phyloP scores from a whole-genome alignment of 2,888 invertebrate genomes.

The Himalopsyche japonica region DNA sequence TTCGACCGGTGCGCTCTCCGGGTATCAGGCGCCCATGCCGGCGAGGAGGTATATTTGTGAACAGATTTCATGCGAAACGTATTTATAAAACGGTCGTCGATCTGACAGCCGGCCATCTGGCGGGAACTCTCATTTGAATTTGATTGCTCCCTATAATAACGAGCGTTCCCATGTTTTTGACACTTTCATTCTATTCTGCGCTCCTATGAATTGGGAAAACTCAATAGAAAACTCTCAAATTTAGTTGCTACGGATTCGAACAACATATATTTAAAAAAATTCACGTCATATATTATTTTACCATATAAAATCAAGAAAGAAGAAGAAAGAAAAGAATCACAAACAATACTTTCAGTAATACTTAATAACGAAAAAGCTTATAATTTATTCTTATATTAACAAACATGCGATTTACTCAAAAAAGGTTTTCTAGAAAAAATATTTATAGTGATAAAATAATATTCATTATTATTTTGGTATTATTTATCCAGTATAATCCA shows the following conservation, averaged over 20 bases:
- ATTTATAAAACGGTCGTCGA: not conserved
- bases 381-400: too few relatives aligned
- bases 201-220: not conserved
- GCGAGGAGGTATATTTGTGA: not conserved
- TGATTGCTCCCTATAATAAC: not conserved
- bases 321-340: too few relatives aligned
- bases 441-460: too few relatives aligned
- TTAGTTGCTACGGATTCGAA: not conserved
- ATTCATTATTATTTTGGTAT: too few relatives aligned
- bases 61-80: not conserved
- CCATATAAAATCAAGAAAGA: too few relatives aligned
- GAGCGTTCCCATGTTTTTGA: not conserved
- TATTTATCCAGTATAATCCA: too few relatives aligned
- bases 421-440: too few relatives aligned
- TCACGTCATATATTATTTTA: too few relatives aligned
- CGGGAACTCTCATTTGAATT: not conserved
- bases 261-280: too few relatives aligned
- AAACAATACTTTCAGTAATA: too few relatives aligned
- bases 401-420: too few relatives aligned
- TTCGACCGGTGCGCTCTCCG: conserved; percentile 19
- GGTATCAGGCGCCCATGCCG: conserved; percentile 20
- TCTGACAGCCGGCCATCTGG: not conserved
- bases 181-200: not conserved
- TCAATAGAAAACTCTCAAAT: not conserved
- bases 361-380: too few relatives aligned